Percentiles rank a stretch among this genome's conserved stretches.
These are phyloP conservation scores for Teleogryllus occipitalis DNA, from an alignment of 1,140 invertebrate genomes.

Conservation along the genomic window DNA sequence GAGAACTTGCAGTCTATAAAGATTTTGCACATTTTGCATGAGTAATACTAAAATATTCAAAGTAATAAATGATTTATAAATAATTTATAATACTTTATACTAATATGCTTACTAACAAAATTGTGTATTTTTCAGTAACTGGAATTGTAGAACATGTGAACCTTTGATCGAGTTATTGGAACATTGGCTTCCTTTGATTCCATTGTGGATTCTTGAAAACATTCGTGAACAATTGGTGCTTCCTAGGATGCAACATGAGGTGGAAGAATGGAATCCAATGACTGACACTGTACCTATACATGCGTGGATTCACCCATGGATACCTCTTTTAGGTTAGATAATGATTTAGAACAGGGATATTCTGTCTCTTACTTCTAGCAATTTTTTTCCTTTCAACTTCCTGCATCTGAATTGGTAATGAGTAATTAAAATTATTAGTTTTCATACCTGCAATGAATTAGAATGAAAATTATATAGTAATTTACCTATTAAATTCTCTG, in stretches of 20 bases:
- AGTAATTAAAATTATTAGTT: too few species aligned
- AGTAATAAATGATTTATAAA: background rate
- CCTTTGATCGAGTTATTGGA: slow-evolving; percentile 71
- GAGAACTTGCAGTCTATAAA: too few species aligned
- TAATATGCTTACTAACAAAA: background rate
- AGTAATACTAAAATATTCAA: background rate
- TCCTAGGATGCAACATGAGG: slow-evolving; percentile 68
- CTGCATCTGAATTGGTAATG: too few species aligned
- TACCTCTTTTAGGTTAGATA: slow-evolving; percentile 59
- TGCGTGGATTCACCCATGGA: slow-evolving; percentile 95
- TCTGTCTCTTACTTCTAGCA: background rate
- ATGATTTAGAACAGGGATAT: slow-evolving; percentile 1
- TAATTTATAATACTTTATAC: background rate
- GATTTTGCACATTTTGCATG: too few species aligned
- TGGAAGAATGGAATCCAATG: slow-evolving; percentile 89
- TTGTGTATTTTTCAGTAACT: slow-evolving; percentile 38
- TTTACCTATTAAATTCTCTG: too few species aligned
- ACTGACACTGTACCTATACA: slow-evolving; percentile 91
- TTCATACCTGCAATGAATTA: too few species aligned
- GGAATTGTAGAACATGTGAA: slow-evolving; percentile 66
- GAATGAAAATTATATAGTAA: too few species aligned
- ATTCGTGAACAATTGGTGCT: slow-evolving; percentile 74
- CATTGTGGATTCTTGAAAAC: slow-evolving; percentile 74
- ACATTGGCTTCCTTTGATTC: slow-evolving; percentile 70
- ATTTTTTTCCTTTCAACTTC: background rate